Evolutionary conservation across 1,140 invertebrate genomes (phyloP).

Genomic region (Drosophila oshimai): DNA sequence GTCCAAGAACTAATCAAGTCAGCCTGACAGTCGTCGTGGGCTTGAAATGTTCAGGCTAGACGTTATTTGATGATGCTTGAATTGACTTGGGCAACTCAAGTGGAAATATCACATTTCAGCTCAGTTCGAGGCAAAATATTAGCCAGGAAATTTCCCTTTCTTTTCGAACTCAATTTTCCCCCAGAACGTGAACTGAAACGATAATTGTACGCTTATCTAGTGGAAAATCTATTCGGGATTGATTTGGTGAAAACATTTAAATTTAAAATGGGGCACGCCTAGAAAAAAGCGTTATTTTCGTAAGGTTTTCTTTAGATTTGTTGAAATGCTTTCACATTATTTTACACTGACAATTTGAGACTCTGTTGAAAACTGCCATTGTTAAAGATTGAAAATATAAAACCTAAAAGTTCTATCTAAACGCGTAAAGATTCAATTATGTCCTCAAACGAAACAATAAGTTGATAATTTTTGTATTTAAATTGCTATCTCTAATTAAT

Average conservation of each 20-base stretch:
- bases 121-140: neutral
- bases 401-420: too few species aligned
- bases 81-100: constrained; percentile 29
- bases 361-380: too few species aligned
- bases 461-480: too few species aligned
- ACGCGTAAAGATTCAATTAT: too few species aligned
- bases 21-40: constrained; percentile 24
- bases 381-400: too few species aligned
- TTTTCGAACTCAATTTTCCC: neutral
- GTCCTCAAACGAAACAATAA: too few species aligned
- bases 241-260: neutral
- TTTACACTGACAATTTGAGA: too few species aligned
- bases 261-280: neutral
- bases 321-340: too few species aligned
- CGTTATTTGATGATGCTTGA: constrained; percentile 45
- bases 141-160: constrained; percentile 16
- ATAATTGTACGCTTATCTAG: constrained; percentile 7
- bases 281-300: too few species aligned
- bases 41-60: constrained; percentile 10
- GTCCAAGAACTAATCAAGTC: constrained; percentile 59
- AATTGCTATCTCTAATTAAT: too few species aligned
- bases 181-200: constrained; percentile 15
- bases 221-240: constrained; percentile 1
- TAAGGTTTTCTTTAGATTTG: too few species aligned
- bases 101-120: constrained; percentile 44